A percentile compares a stretch with the other conserved stretches of the same genome.
These are phyloP conservation scores for Cantharis rufa DNA, from an alignment of 2,888 invertebrate genomes.

Conservation along the genomic window DNA sequence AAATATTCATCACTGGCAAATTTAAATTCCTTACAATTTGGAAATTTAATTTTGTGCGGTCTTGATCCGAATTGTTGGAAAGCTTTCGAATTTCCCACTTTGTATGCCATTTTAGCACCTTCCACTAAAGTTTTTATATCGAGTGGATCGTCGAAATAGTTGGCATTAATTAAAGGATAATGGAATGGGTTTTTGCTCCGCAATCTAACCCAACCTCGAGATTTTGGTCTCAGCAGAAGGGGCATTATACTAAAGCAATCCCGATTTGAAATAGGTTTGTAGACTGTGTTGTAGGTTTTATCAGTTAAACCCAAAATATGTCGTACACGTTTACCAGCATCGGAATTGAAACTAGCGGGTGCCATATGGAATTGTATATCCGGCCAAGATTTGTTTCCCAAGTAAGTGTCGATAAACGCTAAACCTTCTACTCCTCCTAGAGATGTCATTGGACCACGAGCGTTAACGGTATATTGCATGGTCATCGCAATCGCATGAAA, in stretches of 20 bases:
- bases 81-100: conserved; percentile 74
- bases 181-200: conserved; percentile 82
- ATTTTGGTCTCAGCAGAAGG: conserved; percentile 76
- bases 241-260: conserved; percentile 87
- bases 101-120: conserved; percentile 75
- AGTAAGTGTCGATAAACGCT: conserved; percentile 84
- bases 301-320: conserved; percentile 82
- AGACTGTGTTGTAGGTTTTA: conserved; percentile 77
- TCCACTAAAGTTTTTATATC: conserved; percentile 83
- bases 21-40: conserved; percentile 73
- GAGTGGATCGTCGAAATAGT: conserved; percentile 82
- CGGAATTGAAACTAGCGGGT: conserved; percentile 83
- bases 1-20: conserved; percentile 82
- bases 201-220: conserved; percentile 77
- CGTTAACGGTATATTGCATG: conserved; percentile 78
- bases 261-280: conserved; percentile 76
- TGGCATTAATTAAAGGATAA: conserved; percentile 87
- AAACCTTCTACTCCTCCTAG: conserved; percentile 87
- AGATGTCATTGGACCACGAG: conserved; percentile 84
- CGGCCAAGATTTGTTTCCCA: conserved; percentile 81
- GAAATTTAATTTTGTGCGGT: conserved; percentile 74
- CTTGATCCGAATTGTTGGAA: conserved; percentile 82
- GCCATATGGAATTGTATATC: conserved; percentile 94
- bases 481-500: conserved; percentile 75
- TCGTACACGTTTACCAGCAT: conserved; percentile 70